These are phyloP conservation scores for Lottia gigantea DNA, from an alignment of 2,888 invertebrate species.

Conservation along the genomic window DNA sequence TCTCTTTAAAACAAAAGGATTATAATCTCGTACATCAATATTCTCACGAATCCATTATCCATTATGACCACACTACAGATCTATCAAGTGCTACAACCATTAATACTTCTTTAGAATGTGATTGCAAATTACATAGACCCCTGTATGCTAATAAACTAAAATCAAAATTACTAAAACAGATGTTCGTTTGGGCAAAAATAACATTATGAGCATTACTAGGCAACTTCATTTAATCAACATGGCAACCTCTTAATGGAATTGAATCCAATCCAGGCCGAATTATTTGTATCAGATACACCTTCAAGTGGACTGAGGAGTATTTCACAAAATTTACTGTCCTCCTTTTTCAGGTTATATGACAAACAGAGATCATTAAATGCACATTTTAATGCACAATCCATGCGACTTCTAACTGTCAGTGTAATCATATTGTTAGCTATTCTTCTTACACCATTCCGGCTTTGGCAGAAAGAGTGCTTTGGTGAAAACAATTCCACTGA, in stretches of 20 bases:
- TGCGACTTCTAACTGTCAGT: background rate
- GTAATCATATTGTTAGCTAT: background rate
- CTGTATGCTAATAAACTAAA: too few species aligned
- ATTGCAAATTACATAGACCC: too few species aligned
- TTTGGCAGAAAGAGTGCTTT: background rate
- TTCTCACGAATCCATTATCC: too few species aligned
- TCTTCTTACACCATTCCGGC: background rate
- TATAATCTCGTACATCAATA: too few species aligned
- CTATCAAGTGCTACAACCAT: too few species aligned
- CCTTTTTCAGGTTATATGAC: background rate
- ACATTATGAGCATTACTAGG: too few species aligned
- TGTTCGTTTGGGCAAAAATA: too few species aligned
- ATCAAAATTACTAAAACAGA: too few species aligned
- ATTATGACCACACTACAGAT: too few species aligned
- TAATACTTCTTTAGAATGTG: too few species aligned
- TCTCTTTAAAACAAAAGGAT: too few species aligned
- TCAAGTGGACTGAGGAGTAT: background rate
- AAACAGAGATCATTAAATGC: background rate
- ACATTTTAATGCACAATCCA: conserved; percentile 1
- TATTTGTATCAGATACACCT: background rate
- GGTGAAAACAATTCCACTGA: background rate
- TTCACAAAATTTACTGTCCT: background rate
- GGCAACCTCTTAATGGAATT: background rate
- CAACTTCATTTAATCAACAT: background rate
- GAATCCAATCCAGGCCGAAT: background rate